These are phyloP conservation scores for Gopherus evgoodei DNA, from an alignment of 2,113 vertebrate species.

Conservation along the genomic window DNA sequence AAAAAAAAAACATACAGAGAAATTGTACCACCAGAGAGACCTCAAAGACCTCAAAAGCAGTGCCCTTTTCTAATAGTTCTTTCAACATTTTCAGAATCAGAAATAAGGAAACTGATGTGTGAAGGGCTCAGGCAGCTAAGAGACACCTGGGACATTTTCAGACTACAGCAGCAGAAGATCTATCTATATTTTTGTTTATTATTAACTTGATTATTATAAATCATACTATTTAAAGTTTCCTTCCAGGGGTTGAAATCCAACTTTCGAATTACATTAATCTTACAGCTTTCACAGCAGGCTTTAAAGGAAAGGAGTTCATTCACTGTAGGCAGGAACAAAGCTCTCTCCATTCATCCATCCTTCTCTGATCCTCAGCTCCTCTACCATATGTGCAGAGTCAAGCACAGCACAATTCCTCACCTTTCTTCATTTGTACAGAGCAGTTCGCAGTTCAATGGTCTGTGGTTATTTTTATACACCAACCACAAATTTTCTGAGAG, in stretches of 20 bases:
- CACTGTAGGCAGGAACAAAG: conserved; percentile 1
- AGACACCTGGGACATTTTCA: not conserved
- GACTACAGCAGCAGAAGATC: not conserved
- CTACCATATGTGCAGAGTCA: conserved; percentile 34
- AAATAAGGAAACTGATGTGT: not conserved
- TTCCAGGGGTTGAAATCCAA: conserved; percentile 22
- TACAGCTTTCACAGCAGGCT: conserved; percentile 22
- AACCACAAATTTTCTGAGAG: conserved; percentile 9
- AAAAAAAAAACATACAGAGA: not conserved
- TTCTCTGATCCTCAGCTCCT: conserved; percentile 3
- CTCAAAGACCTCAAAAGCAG: not conserved
- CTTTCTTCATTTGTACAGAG: conserved; percentile 38
- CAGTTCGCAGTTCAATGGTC: conserved; percentile 21
- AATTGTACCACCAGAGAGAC: not conserved
- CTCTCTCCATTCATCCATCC: conserved; percentile 30
- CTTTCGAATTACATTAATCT: conserved; percentile 23
- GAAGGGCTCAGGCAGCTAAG: not conserved
- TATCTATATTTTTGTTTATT: not conserved
- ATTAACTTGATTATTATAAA: not conserved
- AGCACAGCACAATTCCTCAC: conserved; percentile 43
- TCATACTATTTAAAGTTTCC: conserved; percentile 31
- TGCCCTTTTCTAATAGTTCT: not conserved
- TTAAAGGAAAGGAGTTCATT: conserved; percentile 21
- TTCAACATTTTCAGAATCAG: not conserved
- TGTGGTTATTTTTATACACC: conserved; percentile 13